A percentile compares a stretch with the other conserved stretches of the same genome.
These are phyloP conservation scores for Tetramorium parvispinum DNA, from an alignment of 1,140 invertebrate species.

Conservation along the genomic window DNA sequence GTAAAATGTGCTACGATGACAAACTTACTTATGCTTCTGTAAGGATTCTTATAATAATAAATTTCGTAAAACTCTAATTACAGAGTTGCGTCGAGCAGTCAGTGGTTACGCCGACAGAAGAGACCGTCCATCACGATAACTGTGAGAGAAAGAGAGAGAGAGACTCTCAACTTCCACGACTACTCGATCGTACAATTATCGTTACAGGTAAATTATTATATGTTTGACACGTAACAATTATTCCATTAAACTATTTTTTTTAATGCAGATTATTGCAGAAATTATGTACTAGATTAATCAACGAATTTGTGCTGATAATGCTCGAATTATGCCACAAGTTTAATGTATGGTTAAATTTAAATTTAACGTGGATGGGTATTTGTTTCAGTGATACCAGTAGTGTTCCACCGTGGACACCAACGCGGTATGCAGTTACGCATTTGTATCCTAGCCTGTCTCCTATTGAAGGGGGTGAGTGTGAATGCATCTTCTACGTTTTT, in stretches of 20 bases:
- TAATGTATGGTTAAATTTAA: neutral
- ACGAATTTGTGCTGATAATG: neutral
- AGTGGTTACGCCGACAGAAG: neutral
- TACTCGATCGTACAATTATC: constrained; percentile 5
- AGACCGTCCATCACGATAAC: neutral
- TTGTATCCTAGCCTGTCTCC: constrained; percentile 84
- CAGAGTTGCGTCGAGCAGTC: neutral
- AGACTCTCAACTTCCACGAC: neutral
- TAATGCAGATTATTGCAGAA: neutral
- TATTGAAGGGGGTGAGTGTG: constrained; percentile 85
- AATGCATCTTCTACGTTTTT: neutral
- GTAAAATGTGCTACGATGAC: neutral
- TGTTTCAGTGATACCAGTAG: constrained; percentile 64
- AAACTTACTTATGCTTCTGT: neutral
- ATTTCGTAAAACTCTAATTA: constrained; percentile 26
- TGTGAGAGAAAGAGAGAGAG: neutral
- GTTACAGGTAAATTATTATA: constrained; percentile 27
- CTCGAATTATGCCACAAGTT: neutral
- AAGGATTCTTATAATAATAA: neutral
- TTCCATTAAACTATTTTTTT: neutral
- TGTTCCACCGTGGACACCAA: constrained; percentile 77
- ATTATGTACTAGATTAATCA: neutral
- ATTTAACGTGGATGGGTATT: neutral
- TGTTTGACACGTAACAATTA: neutral
- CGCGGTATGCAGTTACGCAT: constrained; percentile 85